Base-by-base conservation (phyloP, 2,888 invertebrate species). In the Aporophyla nigra region DNA sequence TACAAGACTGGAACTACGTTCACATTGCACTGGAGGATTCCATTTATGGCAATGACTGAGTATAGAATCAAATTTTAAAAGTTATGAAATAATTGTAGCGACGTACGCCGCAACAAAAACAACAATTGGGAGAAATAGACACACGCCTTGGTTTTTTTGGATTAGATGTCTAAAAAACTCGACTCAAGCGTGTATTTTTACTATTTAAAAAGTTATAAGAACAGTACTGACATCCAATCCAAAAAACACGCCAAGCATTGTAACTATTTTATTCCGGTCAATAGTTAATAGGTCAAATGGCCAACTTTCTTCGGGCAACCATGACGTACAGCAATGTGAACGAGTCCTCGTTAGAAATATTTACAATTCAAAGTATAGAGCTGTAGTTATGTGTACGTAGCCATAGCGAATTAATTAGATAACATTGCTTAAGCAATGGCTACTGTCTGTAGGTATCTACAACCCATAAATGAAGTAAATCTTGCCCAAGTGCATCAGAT, bases 351-450 rank as follows among this genome's bases (percentile, higher is more conserved):
- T 67, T 74, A 82, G 62, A 80, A 62, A 68, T 88, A 88, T 85
- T 86, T 83, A 88, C 87, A 83, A 79, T 82, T 76, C 61, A 78
- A 78, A 78, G 51, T 80, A 83, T 65, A 85, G 74, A 72, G 68
- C 77, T 83, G 85, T 71, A 63, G 75, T 75, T 70, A 59, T 33
- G 80, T 66, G 74, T 75, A 81, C 51, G 71, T 77, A 71, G 76
- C 58, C 65, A 80, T 79, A 83, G 85, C 82, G 73, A 80, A 78
- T 77, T 68, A 80, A 77, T 74, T 49, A 82, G 49, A 56, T 69
- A 77, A 80, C 80, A 88, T 88, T 88, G 85, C 85, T 59, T 74
- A 74, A 83, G 86, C 86, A 88, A 88, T 85, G 73, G 40, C 73
- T 78, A 65, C 74, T 80, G 72, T 76, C 65, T 43, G 58, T 72